Evolutionary conservation across 2,888 invertebrate species (phyloP).

Genomic region (Tenthredo distinguenda): DNA sequence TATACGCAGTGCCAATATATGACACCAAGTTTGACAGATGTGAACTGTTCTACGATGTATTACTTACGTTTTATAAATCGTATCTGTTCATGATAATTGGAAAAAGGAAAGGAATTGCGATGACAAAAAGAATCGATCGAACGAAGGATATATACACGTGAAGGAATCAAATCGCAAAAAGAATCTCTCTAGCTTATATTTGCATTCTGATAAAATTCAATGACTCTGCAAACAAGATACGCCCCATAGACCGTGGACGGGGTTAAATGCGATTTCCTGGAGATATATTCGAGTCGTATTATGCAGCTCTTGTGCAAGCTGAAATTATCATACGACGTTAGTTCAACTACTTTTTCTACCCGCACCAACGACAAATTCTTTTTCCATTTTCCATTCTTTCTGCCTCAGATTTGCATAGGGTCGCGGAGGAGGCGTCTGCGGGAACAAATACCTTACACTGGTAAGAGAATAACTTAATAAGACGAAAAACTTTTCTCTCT

Average conservation of each 20-base stretch:
- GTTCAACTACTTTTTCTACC: slow-evolving; percentile 22
- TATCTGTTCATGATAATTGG: neutral
- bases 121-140: neutral
- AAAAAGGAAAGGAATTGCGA: neutral
- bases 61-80: neutral
- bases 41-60: neutral
- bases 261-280: slow-evolving; percentile 39
- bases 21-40: neutral
- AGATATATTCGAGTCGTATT: slow-evolving; percentile 58
- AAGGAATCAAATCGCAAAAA: slow-evolving; percentile 16
- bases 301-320: slow-evolving; percentile 51
- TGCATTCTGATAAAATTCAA: slow-evolving; percentile 41
- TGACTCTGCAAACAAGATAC: slow-evolving; percentile 36
- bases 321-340: slow-evolving; percentile 59
- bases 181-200: slow-evolving; percentile 17
- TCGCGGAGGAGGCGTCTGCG: slow-evolving; percentile 28
- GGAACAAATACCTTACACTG: slow-evolving; percentile 60
- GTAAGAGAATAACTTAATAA: slow-evolving; percentile 62
- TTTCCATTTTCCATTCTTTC: slow-evolving; percentile 38
- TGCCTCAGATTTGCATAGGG: slow-evolving; percentile 31
- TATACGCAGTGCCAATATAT: neutral
- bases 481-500: slow-evolving; percentile 65
- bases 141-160: slow-evolving; percentile 8
- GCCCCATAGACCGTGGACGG: slow-evolving; percentile 5
- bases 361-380: slow-evolving; percentile 41